Evolutionary conservation across 2,888 invertebrate species (phyloP), one percentile per base, ranked within the genome.

Genomic region (Drosophila hamatofila): DNA sequence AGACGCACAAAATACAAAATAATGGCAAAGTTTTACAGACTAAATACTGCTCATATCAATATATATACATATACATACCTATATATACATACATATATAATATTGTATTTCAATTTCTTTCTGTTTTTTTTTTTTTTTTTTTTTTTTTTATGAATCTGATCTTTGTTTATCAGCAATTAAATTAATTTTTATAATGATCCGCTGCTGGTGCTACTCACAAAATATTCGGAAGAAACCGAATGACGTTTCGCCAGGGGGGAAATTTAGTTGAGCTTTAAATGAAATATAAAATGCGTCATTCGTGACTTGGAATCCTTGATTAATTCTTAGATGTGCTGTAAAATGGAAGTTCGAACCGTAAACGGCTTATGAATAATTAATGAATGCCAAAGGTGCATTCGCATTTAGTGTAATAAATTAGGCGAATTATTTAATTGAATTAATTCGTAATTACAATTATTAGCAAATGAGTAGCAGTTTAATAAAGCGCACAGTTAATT

Each of bases 351-450:
- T 51, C 11, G 41, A 14, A 12, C 12, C 27, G 30, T 16, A 33
- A 37, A 16, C 18, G n/a, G 27, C 42, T 61, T 62, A 41, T 63
- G 51, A 56, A 70, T 57, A 46, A 56, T 51, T 39, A 35, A 48
- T 63, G 52, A 74, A 79, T 64, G 49, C 62, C 54, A 52, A 65
- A 51, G 60, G 81, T 66, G 64, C 80, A 73, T 51, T 75, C 75
- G 62, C 81, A 59, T 62, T 51, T 25, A 16, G 46, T 18, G 49
- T 56, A 33, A 66, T 78, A 78, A 76, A 72, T 75, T 77, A 69
- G 44, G 66, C 64, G 59, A 74, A 80, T 78, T 80, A 72, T 76
- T 75, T 76, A 83, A 88, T 83, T 85, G 83, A 80, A 83, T 81
- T 72, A 72, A 83, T 76, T 71, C 62, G 75, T 75, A 88, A 86